Base-by-base conservation (phyloP, 2,797 vertebrate species). In the Enteromius paludinosus region DNA sequence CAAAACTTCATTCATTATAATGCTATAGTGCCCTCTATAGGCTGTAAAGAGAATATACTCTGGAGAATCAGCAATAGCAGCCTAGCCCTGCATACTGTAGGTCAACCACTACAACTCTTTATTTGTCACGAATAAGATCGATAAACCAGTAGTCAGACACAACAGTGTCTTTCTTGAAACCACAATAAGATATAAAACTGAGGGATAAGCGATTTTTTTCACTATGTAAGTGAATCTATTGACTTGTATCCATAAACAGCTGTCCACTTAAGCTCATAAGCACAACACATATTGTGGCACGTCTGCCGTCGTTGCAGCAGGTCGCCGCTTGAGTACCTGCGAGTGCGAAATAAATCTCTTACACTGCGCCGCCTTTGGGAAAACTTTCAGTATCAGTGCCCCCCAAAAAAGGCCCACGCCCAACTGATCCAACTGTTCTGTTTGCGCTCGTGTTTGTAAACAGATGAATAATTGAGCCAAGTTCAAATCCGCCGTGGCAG, bases 381-480 rank as follows among this genome's bases (percentile, higher is more conserved):
- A 83, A 83, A 78, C 81, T 70, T 77, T 83, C 74, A 70, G 81
- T 83, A 77, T 83, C 65, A 61, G 81, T 62, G 65, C 73, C 73
- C 81, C 80, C 41, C 52, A 64, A 77, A 82, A 83, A 83, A 61
- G 81, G 65, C 73, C 73, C 73, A 78, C 73, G 65, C 81, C 81
- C 74, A 73, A 69, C 68, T 82, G 61, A 78, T 78, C 70, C 68
- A 82, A 82, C 80, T 69, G 80, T 74, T 89, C 90, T 87, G 85
- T 87, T 89, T 91, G 89, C 87, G 88, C 88, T 92, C 95, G 93
- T 95, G 95, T 95, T 94, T 94, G 96, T 96, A 95, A 96, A 96
- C 95, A 96, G 95, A 96, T 95, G 94, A 95, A 96, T 95, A 94
- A 94, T 92, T 94, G 94, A 97, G 95, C 94, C 95, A 96, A 88